Percentiles rank a stretch among this genome's conserved stretches.
These are phyloP conservation scores for Siniperca chuatsi DNA, from an alignment of 2,113 vertebrate species.

Conservation along the genomic window DNA sequence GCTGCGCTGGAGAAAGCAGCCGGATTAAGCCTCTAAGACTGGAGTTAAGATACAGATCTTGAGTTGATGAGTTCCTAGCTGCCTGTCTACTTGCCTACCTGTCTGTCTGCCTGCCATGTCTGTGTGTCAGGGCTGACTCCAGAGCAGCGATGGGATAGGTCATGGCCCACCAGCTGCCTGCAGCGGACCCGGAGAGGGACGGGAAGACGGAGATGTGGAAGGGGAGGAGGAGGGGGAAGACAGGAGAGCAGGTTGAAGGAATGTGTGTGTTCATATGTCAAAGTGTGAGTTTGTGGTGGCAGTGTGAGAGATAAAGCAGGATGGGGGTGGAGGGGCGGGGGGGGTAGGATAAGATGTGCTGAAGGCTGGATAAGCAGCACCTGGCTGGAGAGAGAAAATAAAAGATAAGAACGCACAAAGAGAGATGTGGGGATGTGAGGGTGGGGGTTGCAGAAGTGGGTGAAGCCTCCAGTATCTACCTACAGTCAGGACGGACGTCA, in stretches of 20 bases:
- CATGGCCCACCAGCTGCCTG: conserved; percentile 54
- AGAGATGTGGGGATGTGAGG: conserved; percentile 17
- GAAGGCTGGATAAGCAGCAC: conserved; percentile 71
- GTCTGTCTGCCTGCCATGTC: conserved; percentile 35
- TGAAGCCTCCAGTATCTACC: conserved; percentile 50
- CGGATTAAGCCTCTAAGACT: conserved; percentile 60
- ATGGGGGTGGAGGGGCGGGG: neutral
- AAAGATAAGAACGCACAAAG: conserved; percentile 64
- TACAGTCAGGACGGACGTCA: conserved; percentile 32
- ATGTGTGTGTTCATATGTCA: conserved; percentile 53
- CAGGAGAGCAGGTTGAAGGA: conserved; percentile 39
- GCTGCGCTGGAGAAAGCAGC: conserved; percentile 37
- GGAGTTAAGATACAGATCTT: conserved; percentile 66
- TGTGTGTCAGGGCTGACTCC: conserved; percentile 39
- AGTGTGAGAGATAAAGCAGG: conserved; percentile 59
- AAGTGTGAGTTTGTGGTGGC: conserved; percentile 54
- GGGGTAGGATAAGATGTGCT: conserved; percentile 55
- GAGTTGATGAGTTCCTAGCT: conserved; percentile 43
- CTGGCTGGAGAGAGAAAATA: conserved; percentile 66
- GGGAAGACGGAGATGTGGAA: conserved; percentile 7
- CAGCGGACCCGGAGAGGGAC: conserved; percentile 3
- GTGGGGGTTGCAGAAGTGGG: conserved; percentile 23
- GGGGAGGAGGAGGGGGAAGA: neutral
- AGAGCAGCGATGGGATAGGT: conserved; percentile 46
- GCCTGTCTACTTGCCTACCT: conserved; percentile 42